Evolutionary conservation across 2,797 vertebrate genomes (phyloP), one percentile per base, ranked within the genome.

Genomic region (Pipistrellus kuhlii): DNA sequence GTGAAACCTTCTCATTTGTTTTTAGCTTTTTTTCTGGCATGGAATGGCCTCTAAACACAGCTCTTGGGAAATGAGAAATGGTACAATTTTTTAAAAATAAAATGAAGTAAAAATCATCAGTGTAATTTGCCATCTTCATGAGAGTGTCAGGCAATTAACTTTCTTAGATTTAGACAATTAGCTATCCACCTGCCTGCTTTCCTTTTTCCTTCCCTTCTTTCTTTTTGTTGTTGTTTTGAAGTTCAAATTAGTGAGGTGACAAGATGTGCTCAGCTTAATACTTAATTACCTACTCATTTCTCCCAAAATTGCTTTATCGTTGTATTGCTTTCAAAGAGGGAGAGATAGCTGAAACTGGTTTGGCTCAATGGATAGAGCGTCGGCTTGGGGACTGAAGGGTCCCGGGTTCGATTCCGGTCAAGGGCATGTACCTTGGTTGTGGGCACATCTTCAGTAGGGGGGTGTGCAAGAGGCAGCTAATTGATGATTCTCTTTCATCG

Each of bases 111-210:
- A 94, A 93, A 82, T 91, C 20, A 68, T 91, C 90, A 90, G 69
- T 91, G 59, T 93, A 76, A 84, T 88, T 88, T 90, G 64, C 35
- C 27, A 78, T 83, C 27, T 44, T 91, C 76, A 23, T 69, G 82
- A 93, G 94, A 90, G 13, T 85, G 20, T 91, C 73, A 88, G 41
- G 82, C 94, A 95, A 72, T 95, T 94, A 90, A 80, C 75, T 94
- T 71, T 41, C 27, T 93, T 89, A 73, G 59, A 59, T 68, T 90
- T 90, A 88, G 77, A 82, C 3, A 10, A 57, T 77, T 83, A 90
- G 38, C 69, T 85, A 14, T 55, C 57, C 90, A 66, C 20, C 27
- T 93, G 35, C 78, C 64, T 89, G n/a, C 44, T 46, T 84, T n/a
- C 30, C 20, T n/a, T 23, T 14, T 35, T 76, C 20, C 15, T n/a